Conservation (phyloP, 64 coral and sea anemone genomes). For the Platygyra sinensis region DNA sequence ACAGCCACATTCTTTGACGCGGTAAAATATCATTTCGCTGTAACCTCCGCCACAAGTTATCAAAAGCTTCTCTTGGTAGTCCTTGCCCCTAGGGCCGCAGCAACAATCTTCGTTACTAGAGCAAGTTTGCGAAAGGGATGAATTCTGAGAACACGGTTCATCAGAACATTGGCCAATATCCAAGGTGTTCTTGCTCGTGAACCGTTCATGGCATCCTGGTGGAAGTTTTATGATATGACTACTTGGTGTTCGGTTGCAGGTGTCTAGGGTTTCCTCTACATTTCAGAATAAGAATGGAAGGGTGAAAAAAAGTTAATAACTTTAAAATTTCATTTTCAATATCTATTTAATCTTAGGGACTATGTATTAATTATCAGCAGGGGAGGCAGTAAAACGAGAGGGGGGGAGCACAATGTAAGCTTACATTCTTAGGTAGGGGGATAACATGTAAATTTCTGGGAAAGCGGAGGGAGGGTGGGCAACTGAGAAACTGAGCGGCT, state of each 20-base stretch:
- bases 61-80: constrained; percentile 3
- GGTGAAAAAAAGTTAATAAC: too few relatives aligned
- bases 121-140: not conserved
- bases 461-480: too few relatives aligned
- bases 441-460: too few relatives aligned
- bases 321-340: too few relatives aligned
- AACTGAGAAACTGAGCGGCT: too few relatives aligned
- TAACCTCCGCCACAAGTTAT: not conserved
- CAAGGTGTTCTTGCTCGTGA: constrained; percentile 6
- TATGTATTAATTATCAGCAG: too few relatives aligned
- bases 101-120: constrained; percentile 44
- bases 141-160: constrained; percentile 23
- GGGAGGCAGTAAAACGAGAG: too few relatives aligned
- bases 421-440: too few relatives aligned
- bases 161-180: constrained; percentile 41
- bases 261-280: not conserved
- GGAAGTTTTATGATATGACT: not conserved
- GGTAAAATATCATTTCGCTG: not conserved
- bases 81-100: not conserved
- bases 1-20: constrained; percentile 47
- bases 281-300: too few relatives aligned
- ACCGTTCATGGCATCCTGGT: not conserved
- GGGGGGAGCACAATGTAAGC: too few relatives aligned
- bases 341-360: too few relatives aligned
- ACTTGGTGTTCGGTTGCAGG: not conserved